Percentiles rank a stretch among this genome's conserved stretches.
Conservation (phyloP, 2,113 vertebrate genomes). For the Chamaea fasciata region DNA sequence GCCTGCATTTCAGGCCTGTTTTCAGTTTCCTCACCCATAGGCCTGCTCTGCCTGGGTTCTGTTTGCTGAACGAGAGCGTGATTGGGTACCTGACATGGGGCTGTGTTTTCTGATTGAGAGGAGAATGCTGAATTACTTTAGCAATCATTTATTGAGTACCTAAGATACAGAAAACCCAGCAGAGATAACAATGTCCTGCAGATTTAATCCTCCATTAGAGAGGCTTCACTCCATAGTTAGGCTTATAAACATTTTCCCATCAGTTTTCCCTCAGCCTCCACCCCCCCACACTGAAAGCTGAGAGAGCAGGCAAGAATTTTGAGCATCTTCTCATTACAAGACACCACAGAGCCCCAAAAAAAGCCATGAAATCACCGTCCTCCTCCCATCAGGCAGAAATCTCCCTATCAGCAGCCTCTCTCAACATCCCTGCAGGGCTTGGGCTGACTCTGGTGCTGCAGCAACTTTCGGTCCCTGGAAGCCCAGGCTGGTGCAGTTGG, state of each 20-base stretch:
- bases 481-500: background rate
- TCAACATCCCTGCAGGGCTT: background rate
- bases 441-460: background rate
- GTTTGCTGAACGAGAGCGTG: background rate
- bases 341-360: background rate
- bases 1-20: background rate
- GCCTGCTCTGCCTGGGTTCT: background rate
- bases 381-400: background rate
- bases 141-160: constrained; percentile 48
- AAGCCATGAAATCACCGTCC: background rate
- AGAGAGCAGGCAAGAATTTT: background rate
- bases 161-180: constrained; percentile 17
- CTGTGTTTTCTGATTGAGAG: constrained; percentile 8
- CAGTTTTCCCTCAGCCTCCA: background rate
- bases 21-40: background rate
- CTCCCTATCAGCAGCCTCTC: background rate
- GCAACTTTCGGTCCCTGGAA: background rate
- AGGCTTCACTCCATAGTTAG: background rate
- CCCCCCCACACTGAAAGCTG: fast-evolving
- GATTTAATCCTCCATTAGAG: constrained; percentile 19
- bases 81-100: background rate
- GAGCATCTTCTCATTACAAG: background rate
- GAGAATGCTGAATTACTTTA: constrained; percentile 25
- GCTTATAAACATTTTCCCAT: background rate
- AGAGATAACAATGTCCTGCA: constrained; percentile 5